Base-by-base conservation (phyloP, 2,797 vertebrate genomes). In the Passerculus sandwichensis region DNA sequence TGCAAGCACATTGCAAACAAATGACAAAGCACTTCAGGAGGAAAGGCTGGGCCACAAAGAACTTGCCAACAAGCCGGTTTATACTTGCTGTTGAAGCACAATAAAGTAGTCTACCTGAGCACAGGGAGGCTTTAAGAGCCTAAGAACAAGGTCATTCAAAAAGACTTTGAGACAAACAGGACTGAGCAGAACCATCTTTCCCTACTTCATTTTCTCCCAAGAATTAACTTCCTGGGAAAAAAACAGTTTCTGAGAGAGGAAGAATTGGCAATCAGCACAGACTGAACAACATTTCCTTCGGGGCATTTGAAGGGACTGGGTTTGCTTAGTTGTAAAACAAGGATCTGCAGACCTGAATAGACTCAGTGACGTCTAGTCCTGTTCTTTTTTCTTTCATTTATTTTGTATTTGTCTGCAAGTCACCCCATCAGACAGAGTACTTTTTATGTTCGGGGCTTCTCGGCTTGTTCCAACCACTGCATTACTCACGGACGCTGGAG, bases 31-130 rank as follows among this genome's bases (percentile, higher is more conserved):
- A 92, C 93, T 94, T 77, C 32, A 82, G 93, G 94, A 97, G 95
- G 96, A 93, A 91, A 96, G 92, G 91, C 95, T 96, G 85, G 83
- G 96, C 95, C 96, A 93, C 94, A 78, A 88, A 44, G 72, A 45
- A 71, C 93, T 85, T 91, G 95, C 91, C 89, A 92, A 70, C 61
- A 20, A 97, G 97, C 97, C 95, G 94, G 97, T 97, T 97, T 92
- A 85, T 97, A 97, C 97, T 97, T 98, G 98, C 97, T 97, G 83
- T 89, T 88, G 82, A 91, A 96, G 91, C 96, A 89, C 84, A 90
- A 89, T 67, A 82, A 93, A 96, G 67, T 60, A 94, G 88, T 91
- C 91, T 54, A 8, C 91, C 81, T 45, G 85, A 96, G 96, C 75
- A 79, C 45, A 75, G 20, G 53, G 73, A 88, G 29, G 42, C 78